A percentile compares a stretch with the other conserved stretches of the same genome.
Conservation (phyloP, 2,113 vertebrate genomes). For the Hylia prasina region DNA sequence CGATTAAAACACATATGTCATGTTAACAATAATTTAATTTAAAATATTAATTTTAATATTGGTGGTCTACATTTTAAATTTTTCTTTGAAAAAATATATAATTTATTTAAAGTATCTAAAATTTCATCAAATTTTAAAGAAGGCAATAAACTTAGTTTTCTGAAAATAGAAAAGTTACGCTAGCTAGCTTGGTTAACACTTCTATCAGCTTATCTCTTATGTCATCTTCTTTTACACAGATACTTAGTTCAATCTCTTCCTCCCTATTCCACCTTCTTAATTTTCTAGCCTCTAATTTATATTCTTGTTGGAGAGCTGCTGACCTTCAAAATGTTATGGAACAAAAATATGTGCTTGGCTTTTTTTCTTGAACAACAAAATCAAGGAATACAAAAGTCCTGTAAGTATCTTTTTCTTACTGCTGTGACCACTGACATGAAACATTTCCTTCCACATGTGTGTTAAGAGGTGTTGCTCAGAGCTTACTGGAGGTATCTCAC, state of each 20-base stretch:
- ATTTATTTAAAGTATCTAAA: not conserved
- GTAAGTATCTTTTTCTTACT: not conserved
- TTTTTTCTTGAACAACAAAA: not conserved
- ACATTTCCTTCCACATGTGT: fast-evolving
- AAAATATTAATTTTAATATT: not conserved
- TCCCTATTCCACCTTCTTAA: not conserved
- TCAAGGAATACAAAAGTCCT: not conserved
- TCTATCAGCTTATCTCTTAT: not conserved
- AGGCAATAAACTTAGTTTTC: not conserved
- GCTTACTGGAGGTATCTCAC: not conserved
- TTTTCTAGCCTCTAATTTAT: not conserved
- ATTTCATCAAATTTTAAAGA: not conserved
- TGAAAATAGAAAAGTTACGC: not conserved
- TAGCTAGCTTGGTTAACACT: not conserved
- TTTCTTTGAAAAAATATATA: not conserved
- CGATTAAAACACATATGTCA: no score
- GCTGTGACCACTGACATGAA: not conserved
- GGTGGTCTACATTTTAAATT: not conserved
- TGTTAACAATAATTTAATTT: not conserved
- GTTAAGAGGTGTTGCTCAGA: not conserved
- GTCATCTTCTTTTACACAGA: not conserved
- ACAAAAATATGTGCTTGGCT: not conserved
- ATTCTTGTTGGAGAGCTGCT: not conserved
- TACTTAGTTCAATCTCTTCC: not conserved
- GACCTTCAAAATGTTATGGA: not conserved